Percentiles rank a stretch among this genome's conserved stretches.
Evolutionary conservation across 1,140 invertebrate species (phyloP).

Genomic region (Cardiocondyla obscurior): DNA sequence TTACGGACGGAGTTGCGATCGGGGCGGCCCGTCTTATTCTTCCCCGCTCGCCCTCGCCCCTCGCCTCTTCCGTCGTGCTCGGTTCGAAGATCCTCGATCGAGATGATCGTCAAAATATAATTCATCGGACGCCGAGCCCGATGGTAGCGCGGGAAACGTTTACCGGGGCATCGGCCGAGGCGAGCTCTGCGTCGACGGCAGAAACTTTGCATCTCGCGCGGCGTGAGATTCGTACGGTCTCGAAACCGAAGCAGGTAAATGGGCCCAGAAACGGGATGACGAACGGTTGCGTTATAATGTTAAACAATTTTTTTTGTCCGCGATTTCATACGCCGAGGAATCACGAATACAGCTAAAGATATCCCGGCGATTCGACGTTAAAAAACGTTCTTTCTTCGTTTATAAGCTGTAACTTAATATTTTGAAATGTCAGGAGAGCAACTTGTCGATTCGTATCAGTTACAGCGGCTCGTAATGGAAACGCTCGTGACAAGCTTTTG

Average conservation of each 20-base stretch:
- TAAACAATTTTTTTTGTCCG: not conserved
- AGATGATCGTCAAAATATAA: constrained; percentile 49
- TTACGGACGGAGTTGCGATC: constrained; percentile 68
- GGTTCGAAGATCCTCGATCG: constrained; percentile 51
- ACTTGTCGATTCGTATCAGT: not conserved
- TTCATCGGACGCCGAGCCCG: constrained; percentile 35
- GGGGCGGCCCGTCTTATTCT: constrained; percentile 11
- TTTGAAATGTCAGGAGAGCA: not conserved
- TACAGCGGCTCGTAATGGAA: constrained; percentile 2
- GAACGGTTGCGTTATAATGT: not conserved
- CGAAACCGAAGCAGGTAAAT: not conserved
- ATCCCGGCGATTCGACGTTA: not conserved
- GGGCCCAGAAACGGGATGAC: too few relatives aligned
- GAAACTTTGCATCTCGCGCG: constrained; percentile 20
- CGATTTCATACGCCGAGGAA: not conserved
- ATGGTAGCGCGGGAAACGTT: constrained; percentile 50
- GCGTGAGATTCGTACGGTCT: not conserved
- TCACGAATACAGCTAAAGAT: not conserved
- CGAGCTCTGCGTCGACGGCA: not conserved
- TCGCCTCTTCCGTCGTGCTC: not conserved
- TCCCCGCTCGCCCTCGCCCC: not conserved
- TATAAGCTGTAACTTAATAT: not conserved
- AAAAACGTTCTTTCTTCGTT: not conserved
- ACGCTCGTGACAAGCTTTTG: constrained; percentile 33
- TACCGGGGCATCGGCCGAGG: not conserved